phyloP scores from a whole-genome alignment of 2,113 vertebrate genomes.

The Struthio camelus region DNA sequence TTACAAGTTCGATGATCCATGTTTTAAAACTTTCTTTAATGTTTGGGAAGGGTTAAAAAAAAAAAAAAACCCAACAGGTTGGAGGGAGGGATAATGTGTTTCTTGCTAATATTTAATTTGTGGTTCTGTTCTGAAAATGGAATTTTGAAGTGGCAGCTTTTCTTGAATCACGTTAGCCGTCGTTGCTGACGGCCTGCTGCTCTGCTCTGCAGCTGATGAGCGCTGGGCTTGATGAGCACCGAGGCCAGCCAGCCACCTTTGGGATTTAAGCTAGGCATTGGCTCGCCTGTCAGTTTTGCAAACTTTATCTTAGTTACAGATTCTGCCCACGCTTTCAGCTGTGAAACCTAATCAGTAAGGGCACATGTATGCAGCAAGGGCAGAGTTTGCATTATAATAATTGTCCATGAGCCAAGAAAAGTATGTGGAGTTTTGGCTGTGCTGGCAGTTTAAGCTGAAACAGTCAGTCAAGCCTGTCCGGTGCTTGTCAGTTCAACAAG shows the following conservation, averaged over 20 bases:
- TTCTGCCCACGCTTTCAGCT: neutral
- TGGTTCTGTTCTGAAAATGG: conserved; percentile 44
- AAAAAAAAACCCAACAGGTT: neutral
- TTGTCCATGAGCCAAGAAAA: neutral
- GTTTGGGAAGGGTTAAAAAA: neutral
- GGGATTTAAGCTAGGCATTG: neutral
- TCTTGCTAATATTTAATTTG: neutral
- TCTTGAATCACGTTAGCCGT: neutral
- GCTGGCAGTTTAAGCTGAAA: neutral
- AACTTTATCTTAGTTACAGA: neutral
- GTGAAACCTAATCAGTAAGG: neutral
- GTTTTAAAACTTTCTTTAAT: neutral
- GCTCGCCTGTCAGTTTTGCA: neutral
- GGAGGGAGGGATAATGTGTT: neutral
- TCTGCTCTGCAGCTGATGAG: neutral
- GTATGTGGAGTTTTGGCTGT: neutral
- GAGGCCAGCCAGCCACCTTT: neutral
- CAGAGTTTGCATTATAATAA: neutral
- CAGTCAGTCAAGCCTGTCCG: neutral
- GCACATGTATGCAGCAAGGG: neutral
- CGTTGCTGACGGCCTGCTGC: rapidly evolving
- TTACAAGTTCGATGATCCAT: neutral
- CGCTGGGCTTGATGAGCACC: neutral
- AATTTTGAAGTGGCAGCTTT: neutral
- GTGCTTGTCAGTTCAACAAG: neutral